Conservation (phyloP, 1,140 invertebrate genomes). For the Oreohelix idahoensis region DNA sequence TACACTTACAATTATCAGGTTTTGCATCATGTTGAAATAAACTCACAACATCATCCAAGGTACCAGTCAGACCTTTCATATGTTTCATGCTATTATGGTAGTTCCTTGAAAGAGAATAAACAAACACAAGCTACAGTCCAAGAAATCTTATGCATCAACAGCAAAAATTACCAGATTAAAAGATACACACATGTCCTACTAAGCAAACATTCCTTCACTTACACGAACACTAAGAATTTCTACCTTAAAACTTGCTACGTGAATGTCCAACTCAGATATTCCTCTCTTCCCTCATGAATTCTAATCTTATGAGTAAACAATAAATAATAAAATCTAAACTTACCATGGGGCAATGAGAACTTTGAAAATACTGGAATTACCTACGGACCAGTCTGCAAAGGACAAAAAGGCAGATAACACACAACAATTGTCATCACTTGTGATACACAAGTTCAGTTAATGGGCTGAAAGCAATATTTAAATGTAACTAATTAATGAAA, state of each 20-base stretch:
- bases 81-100: neutral
- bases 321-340: neutral
- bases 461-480: no score
- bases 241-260: no score
- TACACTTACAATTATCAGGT: conserved; percentile 39
- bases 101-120: conserved; percentile 8
- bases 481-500: no score
- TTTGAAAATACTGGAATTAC: neutral
- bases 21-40: conserved; percentile 3
- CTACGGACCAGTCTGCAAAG: neutral
- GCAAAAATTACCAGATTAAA: no score
- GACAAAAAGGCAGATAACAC: neutral
- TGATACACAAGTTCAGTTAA: no score
- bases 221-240: no score
- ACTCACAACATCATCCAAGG: neutral
- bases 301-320: neutral
- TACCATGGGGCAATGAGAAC: conserved; percentile 25
- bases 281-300: no score
- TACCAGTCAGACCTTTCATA: neutral
- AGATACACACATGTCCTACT: no score
- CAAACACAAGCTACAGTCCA: conserved; percentile 4
- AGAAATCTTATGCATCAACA: no score
- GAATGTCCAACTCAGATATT: no score
- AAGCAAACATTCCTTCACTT: no score
- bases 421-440: no score